Evolutionary conservation across 2,797 vertebrate species (phyloP).

Genomic region (Garrulus glandarius): DNA sequence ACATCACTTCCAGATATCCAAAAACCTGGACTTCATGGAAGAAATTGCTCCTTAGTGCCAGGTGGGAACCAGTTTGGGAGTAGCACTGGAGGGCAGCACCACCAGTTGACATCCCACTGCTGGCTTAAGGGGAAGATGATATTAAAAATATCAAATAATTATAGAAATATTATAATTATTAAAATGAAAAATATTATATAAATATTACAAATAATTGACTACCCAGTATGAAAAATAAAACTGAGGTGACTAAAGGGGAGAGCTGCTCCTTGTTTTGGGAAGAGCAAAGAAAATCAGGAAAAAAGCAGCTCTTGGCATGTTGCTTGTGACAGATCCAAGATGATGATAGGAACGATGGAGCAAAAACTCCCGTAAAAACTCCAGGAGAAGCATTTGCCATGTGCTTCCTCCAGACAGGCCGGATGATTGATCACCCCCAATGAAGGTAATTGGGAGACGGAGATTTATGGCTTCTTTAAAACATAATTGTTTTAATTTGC

Average conservation of each 20-base stretch:
- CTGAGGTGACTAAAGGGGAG: neutral
- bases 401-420: neutral
- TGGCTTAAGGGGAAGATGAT: neutral
- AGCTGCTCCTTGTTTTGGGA: neutral
- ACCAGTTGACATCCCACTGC: neutral
- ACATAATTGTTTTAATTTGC: constrained; percentile 50
- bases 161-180: neutral
- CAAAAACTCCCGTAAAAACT: neutral
- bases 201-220: neutral
- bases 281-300: neutral
- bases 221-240: neutral
- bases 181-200: neutral
- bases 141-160: neutral
- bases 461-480: constrained; percentile 43
- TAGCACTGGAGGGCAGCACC: neutral
- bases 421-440: neutral
- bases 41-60: neutral
- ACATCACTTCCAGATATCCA: neutral
- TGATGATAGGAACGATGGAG: fast-evolving
- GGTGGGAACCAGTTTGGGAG: neutral
- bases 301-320: neutral
- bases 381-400: neutral
- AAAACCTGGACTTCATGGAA: neutral
- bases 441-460: neutral
- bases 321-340: neutral